Percentiles rank a stretch among this genome's conserved stretches.
Evolutionary conservation across 1,140 invertebrate genomes (phyloP).

Genomic region (Heliconius congener): DNA sequence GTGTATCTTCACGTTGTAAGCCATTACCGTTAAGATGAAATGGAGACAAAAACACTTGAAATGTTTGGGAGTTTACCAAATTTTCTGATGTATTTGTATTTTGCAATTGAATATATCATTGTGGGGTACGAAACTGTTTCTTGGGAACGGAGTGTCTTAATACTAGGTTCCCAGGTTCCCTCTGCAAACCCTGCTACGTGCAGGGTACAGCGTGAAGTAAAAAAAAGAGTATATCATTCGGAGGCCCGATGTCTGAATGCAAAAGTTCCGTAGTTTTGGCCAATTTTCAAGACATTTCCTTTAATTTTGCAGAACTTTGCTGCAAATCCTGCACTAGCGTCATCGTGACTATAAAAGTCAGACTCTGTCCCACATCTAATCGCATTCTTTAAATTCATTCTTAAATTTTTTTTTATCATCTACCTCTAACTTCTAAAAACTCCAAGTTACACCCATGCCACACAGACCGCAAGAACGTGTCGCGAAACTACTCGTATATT

Average conservation of each 20-base stretch:
- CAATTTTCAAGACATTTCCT: neutral
- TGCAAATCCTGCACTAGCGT: neutral
- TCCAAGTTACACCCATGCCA: neutral
- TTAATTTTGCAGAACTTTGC: neutral
- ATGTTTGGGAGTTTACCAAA: neutral
- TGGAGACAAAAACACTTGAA: constrained; percentile 10
- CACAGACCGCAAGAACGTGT: constrained; percentile 14
- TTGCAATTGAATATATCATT: neutral
- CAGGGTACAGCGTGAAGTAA: neutral
- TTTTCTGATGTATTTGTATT: neutral
- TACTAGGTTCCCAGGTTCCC: no score
- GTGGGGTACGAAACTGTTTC: neutral
- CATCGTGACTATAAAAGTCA: no score
- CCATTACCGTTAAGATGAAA: constrained; percentile 6
- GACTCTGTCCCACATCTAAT: neutral
- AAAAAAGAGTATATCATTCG: neutral
- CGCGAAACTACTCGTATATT: constrained; percentile 24
- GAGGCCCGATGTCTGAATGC: no score
- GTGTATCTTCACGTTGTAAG: constrained; percentile 1
- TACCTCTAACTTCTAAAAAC: neutral
- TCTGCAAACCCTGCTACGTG: no score
- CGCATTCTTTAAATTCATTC: neutral
- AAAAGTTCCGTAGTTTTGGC: neutral
- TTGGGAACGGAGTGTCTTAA: no score
- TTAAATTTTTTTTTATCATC: neutral